Evolutionary conservation across 2,113 vertebrate species (phyloP).

Genomic region (Anoplopoma fimbria): DNA sequence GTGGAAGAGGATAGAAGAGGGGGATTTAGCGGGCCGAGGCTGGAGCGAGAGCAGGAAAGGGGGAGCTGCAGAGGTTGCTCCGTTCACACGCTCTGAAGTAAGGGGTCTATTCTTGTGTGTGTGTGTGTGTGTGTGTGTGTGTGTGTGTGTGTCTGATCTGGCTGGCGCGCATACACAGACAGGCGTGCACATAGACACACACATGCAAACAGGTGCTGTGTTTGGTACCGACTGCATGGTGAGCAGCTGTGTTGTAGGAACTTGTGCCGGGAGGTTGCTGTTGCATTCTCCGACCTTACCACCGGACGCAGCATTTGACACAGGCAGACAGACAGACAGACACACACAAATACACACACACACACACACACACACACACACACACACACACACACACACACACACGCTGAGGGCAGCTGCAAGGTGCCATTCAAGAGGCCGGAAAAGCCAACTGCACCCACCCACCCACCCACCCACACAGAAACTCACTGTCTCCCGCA

Average conservation of each 20-base stretch:
- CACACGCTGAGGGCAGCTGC: constrained; percentile 73
- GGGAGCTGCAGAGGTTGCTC: constrained; percentile 48
- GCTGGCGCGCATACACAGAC: constrained; percentile 18
- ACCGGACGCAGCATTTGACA: constrained; percentile 62
- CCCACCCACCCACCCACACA: constrained; percentile 43
- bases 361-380: constrained; percentile 23
- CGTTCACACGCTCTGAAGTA: constrained; percentile 64
- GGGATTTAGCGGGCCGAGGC: constrained; percentile 47
- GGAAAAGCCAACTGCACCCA: constrained; percentile 59
- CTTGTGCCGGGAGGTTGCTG: constrained; percentile 60
- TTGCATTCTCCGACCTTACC: constrained; percentile 68
- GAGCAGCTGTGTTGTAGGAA: constrained; percentile 75
- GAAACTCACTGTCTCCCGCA: constrained; percentile 21
- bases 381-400: constrained; percentile 20
- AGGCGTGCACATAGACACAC: constrained; percentile 19
- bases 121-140: neutral
- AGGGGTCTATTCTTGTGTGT: constrained; percentile 52
- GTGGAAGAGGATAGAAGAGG: constrained; percentile 30
- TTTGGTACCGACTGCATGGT: constrained; percentile 52
- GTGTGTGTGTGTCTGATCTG: constrained; percentile 37
- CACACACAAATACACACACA: constrained; percentile 17
- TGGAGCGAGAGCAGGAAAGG: constrained; percentile 44
- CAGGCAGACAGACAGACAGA: constrained; percentile 33
- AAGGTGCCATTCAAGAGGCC: constrained; percentile 52
- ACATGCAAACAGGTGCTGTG: constrained; percentile 74